Percentiles rank a stretch among this genome's conserved stretches.
phyloP scores from a whole-genome alignment of 1,140 invertebrate species.

The Meloidogyne chitwoodi region DNA sequence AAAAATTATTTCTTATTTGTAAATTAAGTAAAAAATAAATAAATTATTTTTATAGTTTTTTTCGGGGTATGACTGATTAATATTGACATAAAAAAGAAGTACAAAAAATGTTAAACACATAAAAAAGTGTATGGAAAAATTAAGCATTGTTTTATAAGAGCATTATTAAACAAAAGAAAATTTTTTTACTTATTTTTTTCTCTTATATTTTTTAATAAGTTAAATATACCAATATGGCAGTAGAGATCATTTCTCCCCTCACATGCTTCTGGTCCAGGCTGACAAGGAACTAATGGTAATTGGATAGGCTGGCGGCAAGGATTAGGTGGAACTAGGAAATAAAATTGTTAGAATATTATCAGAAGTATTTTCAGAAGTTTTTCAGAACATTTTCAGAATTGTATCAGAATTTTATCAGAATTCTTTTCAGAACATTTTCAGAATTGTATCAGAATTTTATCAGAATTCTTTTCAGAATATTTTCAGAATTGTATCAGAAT shows the following conservation, averaged over 20 bases:
- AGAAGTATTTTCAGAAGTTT: neutral
- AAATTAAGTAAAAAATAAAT: no score
- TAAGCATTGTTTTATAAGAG: neutral
- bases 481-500: neutral
- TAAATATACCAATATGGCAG: conserved; percentile 50
- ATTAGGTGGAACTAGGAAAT: conserved; percentile 41
- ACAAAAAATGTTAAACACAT: neutral
- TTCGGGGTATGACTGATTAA: neutral
- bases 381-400: neutral
- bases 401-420: neutral
- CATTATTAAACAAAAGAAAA: neutral
- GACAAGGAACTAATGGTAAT: conserved; percentile 45
- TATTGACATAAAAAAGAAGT: neutral
- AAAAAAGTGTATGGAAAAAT: neutral
- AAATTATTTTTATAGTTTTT: no score
- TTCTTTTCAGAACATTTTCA: neutral
- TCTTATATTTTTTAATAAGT: neutral
- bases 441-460: neutral
- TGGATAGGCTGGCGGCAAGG: conserved; percentile 48
- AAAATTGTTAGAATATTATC: neutral
- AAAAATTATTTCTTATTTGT: no score
- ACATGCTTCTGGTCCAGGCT: conserved; percentile 38
- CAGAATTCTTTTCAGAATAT: neutral
- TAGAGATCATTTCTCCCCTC: conserved; percentile 38
- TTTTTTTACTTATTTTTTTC: neutral